A percentile compares a stretch with the other conserved stretches of the same genome.
These are phyloP conservation scores for Beris chalybata DNA, from an alignment of 2,888 invertebrate species.

Conservation along the genomic window DNA sequence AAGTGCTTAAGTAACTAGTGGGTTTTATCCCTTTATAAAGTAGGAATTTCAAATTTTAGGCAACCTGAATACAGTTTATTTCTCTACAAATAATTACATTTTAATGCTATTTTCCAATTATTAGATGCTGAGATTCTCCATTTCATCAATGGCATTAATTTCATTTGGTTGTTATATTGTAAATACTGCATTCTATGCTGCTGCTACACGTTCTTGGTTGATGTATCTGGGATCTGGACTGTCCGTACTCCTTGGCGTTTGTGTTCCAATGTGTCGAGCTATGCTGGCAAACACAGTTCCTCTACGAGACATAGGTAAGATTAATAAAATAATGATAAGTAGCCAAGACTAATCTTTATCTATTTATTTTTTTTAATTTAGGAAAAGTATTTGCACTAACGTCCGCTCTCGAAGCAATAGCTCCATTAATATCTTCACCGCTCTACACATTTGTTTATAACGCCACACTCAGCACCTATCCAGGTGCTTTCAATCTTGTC, in stretches of 20 bases:
- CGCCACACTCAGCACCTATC: constrained; percentile 59
- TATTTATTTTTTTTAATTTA: constrained; percentile 36
- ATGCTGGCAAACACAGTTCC: constrained; percentile 53
- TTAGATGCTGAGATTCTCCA: constrained; percentile 49
- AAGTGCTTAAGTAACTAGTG: no score
- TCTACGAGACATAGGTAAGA: constrained; percentile 54
- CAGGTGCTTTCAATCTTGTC: constrained; percentile 44
- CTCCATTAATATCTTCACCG: constrained; percentile 64
- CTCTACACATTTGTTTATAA: constrained; percentile 68
- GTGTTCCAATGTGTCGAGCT: constrained; percentile 55
- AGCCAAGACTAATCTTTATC: not conserved
- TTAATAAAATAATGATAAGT: no score
- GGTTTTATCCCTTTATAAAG: no score
- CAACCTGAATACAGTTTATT: no score
- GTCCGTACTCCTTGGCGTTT: constrained; percentile 50
- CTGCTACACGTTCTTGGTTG: constrained; percentile 47
- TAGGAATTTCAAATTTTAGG: no score
- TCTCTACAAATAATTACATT: no score
- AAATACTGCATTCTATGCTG: constrained; percentile 52
- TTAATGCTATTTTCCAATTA: not conserved
- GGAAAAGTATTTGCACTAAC: constrained; percentile 72
- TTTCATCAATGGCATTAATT: constrained; percentile 50
- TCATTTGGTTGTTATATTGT: constrained; percentile 49
- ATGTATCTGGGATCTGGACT: constrained; percentile 46
- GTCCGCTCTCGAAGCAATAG: constrained; percentile 65